Evolutionary conservation across 1,140 invertebrate genomes (phyloP), one percentile per base, ranked within the genome.

Genomic region (Lordiphosa clarofinis): DNA sequence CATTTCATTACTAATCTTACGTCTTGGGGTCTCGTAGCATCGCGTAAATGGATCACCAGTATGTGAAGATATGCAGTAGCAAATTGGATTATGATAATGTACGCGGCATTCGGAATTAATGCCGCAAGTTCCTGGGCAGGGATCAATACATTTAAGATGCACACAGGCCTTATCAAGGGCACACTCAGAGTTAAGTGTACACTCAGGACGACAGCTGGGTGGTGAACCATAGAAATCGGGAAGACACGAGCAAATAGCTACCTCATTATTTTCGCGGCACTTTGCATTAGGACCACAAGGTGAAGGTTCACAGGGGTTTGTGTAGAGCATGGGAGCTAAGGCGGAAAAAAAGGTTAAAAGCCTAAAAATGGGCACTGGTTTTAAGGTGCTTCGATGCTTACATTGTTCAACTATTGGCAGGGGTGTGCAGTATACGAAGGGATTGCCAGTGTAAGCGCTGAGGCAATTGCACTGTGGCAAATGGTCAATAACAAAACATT

Each of bases 121-220:
- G 19, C 94, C 94, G 73, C 95, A 96, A 12, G 92, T 91, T 48
- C 94, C 94, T 9, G 92, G 91, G 73, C 94, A 95, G n/a, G 95
- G 94, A 87, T 95, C 93, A 12, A 89, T 88, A 73, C 94, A 96
- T 86, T 93, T 94, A 65, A 92, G 91, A 70, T 92, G 91, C 11
- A 94, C 90, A 67, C 94, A 95, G 37, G 94, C 92, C 67, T 91
- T 91, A 66, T 89, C 89, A 0, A 92, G 91, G 90, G 87, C 7
- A 89, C 96, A 97, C 71, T 96, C 95, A 12, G 93, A 92, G 89
- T 94, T 94, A 4, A 93, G 78, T 1, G 92, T 90, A 84, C 94
- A 96, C 82, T 96, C 94, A 48, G 94, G 94, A 76, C 93, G 91
- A 87, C 95, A 96, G 53, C 92, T 92, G 56, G 94, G 93, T 21